Base-by-base conservation (phyloP, 2,113 vertebrate genomes). In the Lepidothrix coronata region DNA sequence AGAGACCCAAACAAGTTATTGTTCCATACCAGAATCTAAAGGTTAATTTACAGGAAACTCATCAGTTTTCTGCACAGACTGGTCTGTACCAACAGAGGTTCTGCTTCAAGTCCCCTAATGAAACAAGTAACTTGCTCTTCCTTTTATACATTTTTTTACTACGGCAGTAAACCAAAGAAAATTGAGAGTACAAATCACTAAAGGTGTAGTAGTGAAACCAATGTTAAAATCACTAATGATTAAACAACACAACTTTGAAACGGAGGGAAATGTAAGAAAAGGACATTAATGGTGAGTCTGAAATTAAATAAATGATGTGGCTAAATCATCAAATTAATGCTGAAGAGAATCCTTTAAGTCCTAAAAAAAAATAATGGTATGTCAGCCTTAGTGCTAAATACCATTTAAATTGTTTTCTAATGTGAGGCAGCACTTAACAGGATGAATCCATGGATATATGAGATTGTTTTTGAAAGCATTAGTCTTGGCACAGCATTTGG, bases 281-380 rank as follows among this genome's bases (percentile, higher is more conserved):
- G 88, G 48, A 83, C 80, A 72, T 90, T 39, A 88, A 78, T 31
- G 77, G 59, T 2, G 7, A 88, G 55, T 24, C 25, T 81, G 28
- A 49, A 93, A 95, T 96, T 88, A 85, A 91, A 41, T 84, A 91
- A 93, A 14, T 88, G 61, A 55, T 61, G 57, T 37, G 67, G 83
- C 61, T 71, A 91, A 88, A 91, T 80, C 70, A 94, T 55, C 48
- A 75, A 86, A 93, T 83, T 93, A 83, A 92, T 70, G 80, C 33
- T 67, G 68, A 88, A 77, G 10, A 88, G 52, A 75, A 92, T 79
- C 63, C 57, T 93, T 78, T 78, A 95, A 91, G 24, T 68, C 86
- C 35, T 84, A 49, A 91, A 95, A 92, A 62, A 58, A 49, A 4
- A 23, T 65, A 79, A 70, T 66, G n/a, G 25, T 46, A 54, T 51